Evolutionary conservation across 1,140 invertebrate genomes (phyloP).

Genomic region (Chrysopa pallens): DNA sequence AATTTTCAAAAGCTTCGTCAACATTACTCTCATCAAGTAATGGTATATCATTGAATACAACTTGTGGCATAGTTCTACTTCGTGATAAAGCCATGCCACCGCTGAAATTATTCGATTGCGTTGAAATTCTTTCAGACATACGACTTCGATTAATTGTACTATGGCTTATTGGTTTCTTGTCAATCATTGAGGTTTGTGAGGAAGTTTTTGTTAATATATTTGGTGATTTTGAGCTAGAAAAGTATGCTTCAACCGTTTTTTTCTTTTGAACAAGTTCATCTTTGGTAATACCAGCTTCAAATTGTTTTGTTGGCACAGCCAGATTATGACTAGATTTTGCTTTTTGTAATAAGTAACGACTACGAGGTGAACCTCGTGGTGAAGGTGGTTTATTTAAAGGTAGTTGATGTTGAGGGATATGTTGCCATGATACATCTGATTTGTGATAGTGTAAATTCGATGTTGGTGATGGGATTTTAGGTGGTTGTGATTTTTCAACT

Average conservation of each 20-base stretch:
- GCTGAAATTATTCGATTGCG: slow-evolving; percentile 19
- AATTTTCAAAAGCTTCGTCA: slow-evolving; percentile 56
- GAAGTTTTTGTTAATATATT: slow-evolving; percentile 3
- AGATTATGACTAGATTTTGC: slow-evolving; percentile 53
- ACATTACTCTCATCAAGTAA: slow-evolving; percentile 49
- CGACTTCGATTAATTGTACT: slow-evolving; percentile 23
- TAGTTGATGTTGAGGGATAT: slow-evolving; percentile 29
- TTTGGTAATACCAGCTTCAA: slow-evolving; percentile 54
- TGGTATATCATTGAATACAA: slow-evolving; percentile 37
- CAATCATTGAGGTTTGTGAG: background rate
- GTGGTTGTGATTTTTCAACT: slow-evolving; percentile 7
- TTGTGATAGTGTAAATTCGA: slow-evolving; percentile 27
- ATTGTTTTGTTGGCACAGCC: slow-evolving; percentile 46
- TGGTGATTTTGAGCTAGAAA: slow-evolving; percentile 20
- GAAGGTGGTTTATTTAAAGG: slow-evolving; percentile 14
- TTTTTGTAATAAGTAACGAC: slow-evolving; percentile 29
- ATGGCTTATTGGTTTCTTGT: background rate
- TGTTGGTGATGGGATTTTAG: slow-evolving; percentile 7
- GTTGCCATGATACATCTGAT: slow-evolving; percentile 67
- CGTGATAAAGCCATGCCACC: slow-evolving; percentile 31
- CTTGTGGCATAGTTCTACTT: slow-evolving; percentile 55
- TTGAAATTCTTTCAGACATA: slow-evolving; percentile 28
- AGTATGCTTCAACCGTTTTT: slow-evolving; percentile 63
- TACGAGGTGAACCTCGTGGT: slow-evolving; percentile 20
- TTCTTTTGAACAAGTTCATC: slow-evolving; percentile 55